Conservation (phyloP, 1,140 invertebrate species). For the Lethrus apterus region DNA sequence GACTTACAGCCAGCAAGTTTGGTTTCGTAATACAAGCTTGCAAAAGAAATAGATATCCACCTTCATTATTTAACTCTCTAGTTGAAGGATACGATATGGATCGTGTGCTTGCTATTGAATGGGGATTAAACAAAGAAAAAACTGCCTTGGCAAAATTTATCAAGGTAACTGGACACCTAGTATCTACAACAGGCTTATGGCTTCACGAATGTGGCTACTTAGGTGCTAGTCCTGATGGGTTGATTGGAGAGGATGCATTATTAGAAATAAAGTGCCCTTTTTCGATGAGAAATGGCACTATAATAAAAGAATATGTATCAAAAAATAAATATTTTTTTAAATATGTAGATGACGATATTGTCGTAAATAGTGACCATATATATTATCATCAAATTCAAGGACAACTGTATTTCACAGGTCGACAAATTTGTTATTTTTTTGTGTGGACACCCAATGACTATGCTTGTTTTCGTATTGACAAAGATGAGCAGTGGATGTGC, state of each 20-base stretch:
- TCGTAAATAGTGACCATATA: not conserved
- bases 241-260: conserved; percentile 21
- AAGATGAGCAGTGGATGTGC: conserved; percentile 13
- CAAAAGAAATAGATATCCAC: conserved; percentile 12
- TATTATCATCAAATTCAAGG: conserved; percentile 18
- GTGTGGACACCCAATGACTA: conserved; percentile 19
- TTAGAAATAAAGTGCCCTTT: conserved; percentile 29
- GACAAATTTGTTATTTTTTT: conserved; percentile 18
- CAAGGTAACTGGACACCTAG: not conserved
- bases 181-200: conserved; percentile 21
- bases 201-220: conserved; percentile 20
- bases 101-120: conserved; percentile 11
- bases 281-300: conserved; percentile 19
- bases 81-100: conserved; percentile 16
- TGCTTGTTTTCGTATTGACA: conserved; percentile 1
- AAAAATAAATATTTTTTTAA: conserved; percentile 6
- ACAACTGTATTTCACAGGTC: conserved; percentile 14
- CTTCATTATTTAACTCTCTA: conserved; percentile 13
- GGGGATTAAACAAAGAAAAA: conserved; percentile 5
- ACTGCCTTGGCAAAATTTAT: conserved; percentile 2
- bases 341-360: conserved; percentile 1
- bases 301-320: conserved; percentile 5
- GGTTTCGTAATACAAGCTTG: conserved; percentile 14
- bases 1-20: conserved; percentile 18
- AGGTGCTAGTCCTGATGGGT: conserved; percentile 24